phyloP scores from a whole-genome alignment of 2,888 invertebrate species.

The Euspilapteryx auroguttella region DNA sequence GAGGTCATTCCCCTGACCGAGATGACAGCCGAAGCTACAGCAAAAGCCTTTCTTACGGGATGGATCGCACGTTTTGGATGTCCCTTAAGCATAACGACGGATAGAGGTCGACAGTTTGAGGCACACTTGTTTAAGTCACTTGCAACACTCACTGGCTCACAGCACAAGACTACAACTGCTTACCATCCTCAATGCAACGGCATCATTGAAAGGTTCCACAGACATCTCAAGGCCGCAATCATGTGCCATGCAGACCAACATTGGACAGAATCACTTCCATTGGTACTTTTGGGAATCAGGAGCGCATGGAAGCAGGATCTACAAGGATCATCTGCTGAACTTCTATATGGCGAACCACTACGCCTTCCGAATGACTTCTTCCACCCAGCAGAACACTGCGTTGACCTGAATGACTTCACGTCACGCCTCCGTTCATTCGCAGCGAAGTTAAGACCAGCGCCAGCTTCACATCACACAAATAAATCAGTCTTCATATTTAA shows the following conservation, averaged over 20 bases:
- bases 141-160: slow-evolving; percentile 7
- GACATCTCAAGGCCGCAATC: slow-evolving; percentile 20
- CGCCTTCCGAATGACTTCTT: too few relatives aligned
- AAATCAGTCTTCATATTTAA: too few relatives aligned
- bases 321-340: slow-evolving; percentile 11
- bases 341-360: slow-evolving; percentile 13
- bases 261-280: slow-evolving; percentile 14
- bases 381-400: too few relatives aligned
- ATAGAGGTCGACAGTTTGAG: slow-evolving; percentile 16
- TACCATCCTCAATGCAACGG: slow-evolving; percentile 13
- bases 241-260: slow-evolving; percentile 3
- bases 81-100: slow-evolving; percentile 3
- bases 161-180: slow-evolving; percentile 10
- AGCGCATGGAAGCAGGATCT: slow-evolving; percentile 14
- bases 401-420: too few relatives aligned
- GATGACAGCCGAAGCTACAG: too few relatives aligned
- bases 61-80: slow-evolving; percentile 6
- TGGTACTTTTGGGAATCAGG: slow-evolving; percentile 11
- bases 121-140: slow-evolving; percentile 9
- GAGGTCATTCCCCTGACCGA: neutral
- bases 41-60: slow-evolving; percentile 1
- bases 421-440: too few relatives aligned
- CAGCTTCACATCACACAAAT: too few relatives aligned
- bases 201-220: slow-evolving; percentile 16
- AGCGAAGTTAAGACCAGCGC: too few relatives aligned